Base-by-base conservation (phyloP, 2,797 vertebrate genomes). In the Microtus californicus region DNA sequence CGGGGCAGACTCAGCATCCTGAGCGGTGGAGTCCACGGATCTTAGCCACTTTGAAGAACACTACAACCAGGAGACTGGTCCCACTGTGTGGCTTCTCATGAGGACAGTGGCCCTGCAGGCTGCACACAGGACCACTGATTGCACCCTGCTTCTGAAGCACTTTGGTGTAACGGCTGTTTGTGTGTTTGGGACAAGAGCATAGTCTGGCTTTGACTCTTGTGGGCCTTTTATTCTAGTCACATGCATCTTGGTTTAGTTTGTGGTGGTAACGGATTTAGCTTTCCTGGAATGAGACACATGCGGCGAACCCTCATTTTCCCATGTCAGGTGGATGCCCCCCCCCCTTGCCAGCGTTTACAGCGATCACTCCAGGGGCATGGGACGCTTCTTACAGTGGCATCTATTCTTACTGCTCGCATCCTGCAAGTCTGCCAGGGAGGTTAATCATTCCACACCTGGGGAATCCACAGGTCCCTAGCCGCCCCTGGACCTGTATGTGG, bases 1-100 rank as follows among this genome's bases (percentile, higher is more conserved):
- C 1, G 8, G 73, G 65, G 7, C 6, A 54, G 40, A 40, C 7
- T 48, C 45, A 67, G 76, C 25, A 17, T 6, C 2, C 0, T 2
- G 11, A 0, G 3, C 0, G 14, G 80, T 0, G 2, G 40, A 43
- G 25, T 45, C 11, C 0, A 11, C 1, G 5, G 23, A 34, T 2
- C 3, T 8, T 2, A 23, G 8, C 4, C 2, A 48, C 31, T 63
- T 56, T 9, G 43, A 59, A 74, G 76, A 31, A 34, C 0, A 31
- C 7, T 15, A 7, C 10, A 21, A 17, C 34, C 10, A 17, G 1
- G 43, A 61, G 73, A 6, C 40, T 1, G 2, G 6, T 1, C 27
- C 37, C 43, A 37, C 11, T 2, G 5, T 2, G 21, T 51, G 51
- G 6, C 15, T 19, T 61, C 40, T 43, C 4, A 12, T 2, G 67